These are phyloP conservation scores for Abscondita cerata DNA, from an alignment of 2,888 invertebrate genomes.

Conservation along the genomic window DNA sequence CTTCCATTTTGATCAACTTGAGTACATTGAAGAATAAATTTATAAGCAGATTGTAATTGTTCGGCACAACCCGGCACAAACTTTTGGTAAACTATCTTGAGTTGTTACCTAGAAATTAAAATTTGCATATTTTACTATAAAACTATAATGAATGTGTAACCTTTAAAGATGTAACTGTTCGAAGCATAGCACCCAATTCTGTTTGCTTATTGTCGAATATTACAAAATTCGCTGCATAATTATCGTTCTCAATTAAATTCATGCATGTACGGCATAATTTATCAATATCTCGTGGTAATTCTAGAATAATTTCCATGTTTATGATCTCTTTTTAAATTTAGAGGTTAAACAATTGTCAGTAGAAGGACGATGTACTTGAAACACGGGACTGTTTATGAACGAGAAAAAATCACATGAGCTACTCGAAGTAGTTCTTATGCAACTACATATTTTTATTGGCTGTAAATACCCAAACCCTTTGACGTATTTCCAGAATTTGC, in stretches of 20 bases:
- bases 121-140: constrained; percentile 3
- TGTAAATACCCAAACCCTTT: too few relatives aligned
- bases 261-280: constrained; percentile 42
- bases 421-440: too few relatives aligned
- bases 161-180: constrained; percentile 28
- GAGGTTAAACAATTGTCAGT: constrained; percentile 7
- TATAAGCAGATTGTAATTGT: constrained; percentile 37
- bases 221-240: constrained; percentile 25
- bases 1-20: constrained; percentile 37
- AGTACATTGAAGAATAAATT: constrained; percentile 43
- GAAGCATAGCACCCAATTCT: constrained; percentile 35
- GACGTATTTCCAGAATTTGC: too few relatives aligned
- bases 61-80: constrained; percentile 42
- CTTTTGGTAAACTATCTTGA: constrained; percentile 43
- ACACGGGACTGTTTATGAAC: too few relatives aligned
- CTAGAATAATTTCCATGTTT: constrained; percentile 35
- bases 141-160: constrained; percentile 13
- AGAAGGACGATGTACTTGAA: too few relatives aligned
- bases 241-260: constrained; percentile 31
- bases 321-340: not conserved
- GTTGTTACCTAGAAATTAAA: constrained; percentile 33
- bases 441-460: too few relatives aligned
- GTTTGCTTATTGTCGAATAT: constrained; percentile 24
- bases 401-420: too few relatives aligned
- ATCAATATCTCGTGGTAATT: constrained; percentile 41